Evolutionary conservation across 2,797 vertebrate genomes (phyloP), one percentile per base, ranked within the genome.

Genomic region (Xerus rutilus): DNA sequence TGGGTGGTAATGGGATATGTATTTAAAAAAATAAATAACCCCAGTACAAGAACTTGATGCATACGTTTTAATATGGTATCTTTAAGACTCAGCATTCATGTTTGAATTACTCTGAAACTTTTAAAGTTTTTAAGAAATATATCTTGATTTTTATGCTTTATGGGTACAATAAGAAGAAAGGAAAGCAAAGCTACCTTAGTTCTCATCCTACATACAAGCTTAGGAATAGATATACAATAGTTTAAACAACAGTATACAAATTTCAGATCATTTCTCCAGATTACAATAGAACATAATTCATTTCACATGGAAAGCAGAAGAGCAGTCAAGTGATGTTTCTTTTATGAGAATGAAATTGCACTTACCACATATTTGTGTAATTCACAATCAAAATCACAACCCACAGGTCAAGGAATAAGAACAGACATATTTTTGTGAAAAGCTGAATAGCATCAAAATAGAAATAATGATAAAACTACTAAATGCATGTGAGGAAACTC

Each of bases 361-460:
- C n/a, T 97, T 86, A 91, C 78, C 32, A 92, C 76, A 77, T 86
- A 43, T 77, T 76, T 77, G 84, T 62, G 2, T 59, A 93, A 92
- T 95, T 96, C 94, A 54, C 43, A 91, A 93, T 91, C 79, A 92
- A 62, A 91, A n/a, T 89, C 45, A 88, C 12, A 52, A 65, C 25
- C 30, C 81, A 92, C 12, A 97, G 65, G 92, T 20, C 17, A 91
- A 81, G n/a, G 15, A 6, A 76, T 89, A 89, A 49, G 14, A 77
- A 82, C 78, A 95, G 4, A 76, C 25, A 81, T 13, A 43, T 49
- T 49, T 86, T 3, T 70, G 35, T 64, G 35, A 62, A 86, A 93
- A 82, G 54, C 28, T 82, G 12, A 94, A 92, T 62, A 84, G 43
- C 15, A 94, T 86, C 65, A 70, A 94, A 97, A 93, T 20, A 83